Evolutionary conservation across 2,797 vertebrate species (phyloP).

Genomic region (Hyperoplus lanceolatus): DNA sequence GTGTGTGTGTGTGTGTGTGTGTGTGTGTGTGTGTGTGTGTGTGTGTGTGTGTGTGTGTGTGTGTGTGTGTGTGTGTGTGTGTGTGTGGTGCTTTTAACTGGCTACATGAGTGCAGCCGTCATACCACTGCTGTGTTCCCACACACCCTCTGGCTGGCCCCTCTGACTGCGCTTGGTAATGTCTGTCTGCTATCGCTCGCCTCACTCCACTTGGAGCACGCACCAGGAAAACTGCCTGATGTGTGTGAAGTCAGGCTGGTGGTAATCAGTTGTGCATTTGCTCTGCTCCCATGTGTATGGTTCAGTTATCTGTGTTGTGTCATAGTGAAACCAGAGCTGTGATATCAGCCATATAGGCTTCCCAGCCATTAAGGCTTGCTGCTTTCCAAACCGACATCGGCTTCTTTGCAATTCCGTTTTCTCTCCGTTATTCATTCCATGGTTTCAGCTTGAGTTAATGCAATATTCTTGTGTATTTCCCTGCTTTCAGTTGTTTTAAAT

Average conservation of each 20-base stretch:
- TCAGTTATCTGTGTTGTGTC: constrained; percentile 70
- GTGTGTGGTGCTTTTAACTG: constrained; percentile 31
- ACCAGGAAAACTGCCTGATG: constrained; percentile 61
- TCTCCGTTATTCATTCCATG: constrained; percentile 35
- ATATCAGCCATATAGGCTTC: constrained; percentile 57
- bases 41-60: constrained; percentile 8
- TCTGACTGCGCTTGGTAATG: constrained; percentile 71
- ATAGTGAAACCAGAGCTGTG: constrained; percentile 65
- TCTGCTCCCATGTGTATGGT: constrained; percentile 47
- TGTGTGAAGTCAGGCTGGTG: constrained; percentile 69
- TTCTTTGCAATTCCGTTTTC: constrained; percentile 39
- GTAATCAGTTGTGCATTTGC: constrained; percentile 77
- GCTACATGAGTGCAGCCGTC: constrained; percentile 54
- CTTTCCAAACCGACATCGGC: constrained; percentile 49
- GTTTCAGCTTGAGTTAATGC: constrained; percentile 14
- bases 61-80: constrained; percentile 6
- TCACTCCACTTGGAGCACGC: constrained; percentile 68
- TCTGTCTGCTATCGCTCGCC: constrained; percentile 70
- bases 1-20: constrained; percentile 5
- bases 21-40: constrained; percentile 13
- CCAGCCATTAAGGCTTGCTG: constrained; percentile 38
- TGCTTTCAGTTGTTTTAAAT: constrained; percentile 23
- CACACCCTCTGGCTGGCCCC: constrained; percentile 73
- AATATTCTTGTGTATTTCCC: constrained; percentile 5
- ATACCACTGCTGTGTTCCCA: constrained; percentile 55